phyloP scores from a whole-genome alignment of 2,888 invertebrate species.

The Papilio protenor region DNA sequence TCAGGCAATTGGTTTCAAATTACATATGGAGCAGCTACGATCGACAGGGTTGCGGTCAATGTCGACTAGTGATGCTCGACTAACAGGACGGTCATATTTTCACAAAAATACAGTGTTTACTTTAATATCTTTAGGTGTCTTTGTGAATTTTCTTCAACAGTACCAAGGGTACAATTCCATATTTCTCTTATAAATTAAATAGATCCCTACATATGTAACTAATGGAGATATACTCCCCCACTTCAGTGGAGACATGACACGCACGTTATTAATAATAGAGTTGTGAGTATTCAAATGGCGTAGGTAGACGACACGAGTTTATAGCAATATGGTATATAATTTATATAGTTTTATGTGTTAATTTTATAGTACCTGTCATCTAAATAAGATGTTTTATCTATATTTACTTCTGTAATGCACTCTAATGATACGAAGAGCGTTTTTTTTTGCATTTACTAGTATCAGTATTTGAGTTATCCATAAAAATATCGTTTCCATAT shows the following conservation, averaged over 20 bases:
- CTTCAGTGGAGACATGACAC: constrained; percentile 1
- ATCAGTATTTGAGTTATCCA: neutral
- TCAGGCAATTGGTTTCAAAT: constrained; percentile 18
- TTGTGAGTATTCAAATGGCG: constrained; percentile 4
- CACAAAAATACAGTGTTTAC: no score
- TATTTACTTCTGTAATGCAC: neutral
- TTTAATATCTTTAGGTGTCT: no score
- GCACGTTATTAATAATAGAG: constrained; percentile 2
- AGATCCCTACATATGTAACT: neutral
- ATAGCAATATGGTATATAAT: neutral
- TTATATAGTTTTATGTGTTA: neutral
- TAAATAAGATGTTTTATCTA: neutral
- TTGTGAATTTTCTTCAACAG: no score
- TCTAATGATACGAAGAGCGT: neutral
- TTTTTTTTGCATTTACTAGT: neutral
- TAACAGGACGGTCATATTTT: neutral
- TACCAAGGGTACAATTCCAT: no score
- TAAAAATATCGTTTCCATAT: no score
- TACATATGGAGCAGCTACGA: constrained; percentile 24
- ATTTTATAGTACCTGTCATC: neutral
- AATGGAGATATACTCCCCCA: neutral
- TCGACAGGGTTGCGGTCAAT: constrained; percentile 22
- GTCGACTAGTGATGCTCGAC: neutral
- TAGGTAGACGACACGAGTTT: neutral
- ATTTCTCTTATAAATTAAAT: no score